A percentile compares a stretch with the other conserved stretches of the same genome.
phyloP scores from a whole-genome alignment of 2,888 invertebrate species.

The Heliconius hortense region DNA sequence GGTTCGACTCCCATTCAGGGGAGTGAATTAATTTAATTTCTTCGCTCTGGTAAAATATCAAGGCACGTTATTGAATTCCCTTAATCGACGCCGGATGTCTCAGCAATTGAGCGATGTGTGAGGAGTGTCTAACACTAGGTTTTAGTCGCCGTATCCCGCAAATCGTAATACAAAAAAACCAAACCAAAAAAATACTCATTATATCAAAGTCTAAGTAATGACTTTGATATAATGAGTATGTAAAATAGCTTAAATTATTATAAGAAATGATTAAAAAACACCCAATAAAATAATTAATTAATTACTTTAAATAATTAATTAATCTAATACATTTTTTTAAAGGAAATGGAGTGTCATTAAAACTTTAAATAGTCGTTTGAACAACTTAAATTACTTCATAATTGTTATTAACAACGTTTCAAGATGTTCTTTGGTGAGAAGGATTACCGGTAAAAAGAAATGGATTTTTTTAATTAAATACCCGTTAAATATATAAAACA shows the following conservation, averaged over 20 bases:
- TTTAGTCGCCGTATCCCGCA: too few species aligned
- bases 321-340: not conserved
- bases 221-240: too few species aligned
- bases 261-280: not conserved
- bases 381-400: not conserved
- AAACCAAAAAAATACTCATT: not conserved
- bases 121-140: too few species aligned
- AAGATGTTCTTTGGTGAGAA: not conserved
- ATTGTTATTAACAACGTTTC: not conserved
- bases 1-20: not conserved
- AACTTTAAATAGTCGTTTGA: not conserved
- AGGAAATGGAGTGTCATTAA: not conserved
- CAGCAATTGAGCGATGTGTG: too few species aligned
- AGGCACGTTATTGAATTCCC: not conserved
- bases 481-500: not conserved
- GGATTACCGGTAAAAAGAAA: not conserved
- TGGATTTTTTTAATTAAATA: not conserved
- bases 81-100: too few species aligned
- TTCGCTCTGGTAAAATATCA: too few species aligned
- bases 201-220: not conserved
- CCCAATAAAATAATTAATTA: not conserved
- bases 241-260: not conserved
- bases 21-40: not conserved
- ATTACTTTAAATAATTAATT: conserved; percentile 4
- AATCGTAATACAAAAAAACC: too few species aligned